phyloP scores from a whole-genome alignment of 2,113 vertebrate genomes.

The Sitta europaea region DNA sequence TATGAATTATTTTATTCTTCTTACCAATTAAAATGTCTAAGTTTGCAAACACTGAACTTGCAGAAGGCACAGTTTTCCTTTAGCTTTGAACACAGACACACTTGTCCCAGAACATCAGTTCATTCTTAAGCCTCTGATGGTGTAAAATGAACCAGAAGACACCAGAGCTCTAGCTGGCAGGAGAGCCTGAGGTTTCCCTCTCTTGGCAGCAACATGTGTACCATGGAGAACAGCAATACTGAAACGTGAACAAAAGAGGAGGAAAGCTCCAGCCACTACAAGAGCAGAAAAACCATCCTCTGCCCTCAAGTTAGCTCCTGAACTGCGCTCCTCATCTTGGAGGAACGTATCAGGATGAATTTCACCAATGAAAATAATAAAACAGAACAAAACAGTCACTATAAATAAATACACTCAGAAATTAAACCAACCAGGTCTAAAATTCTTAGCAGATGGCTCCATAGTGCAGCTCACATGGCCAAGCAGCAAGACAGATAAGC shows the following conservation, averaged over 20 bases:
- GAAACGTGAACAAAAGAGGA: not conserved
- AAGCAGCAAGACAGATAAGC: not conserved
- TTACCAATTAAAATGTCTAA: not conserved
- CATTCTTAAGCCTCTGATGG: not conserved
- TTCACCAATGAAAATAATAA: not conserved
- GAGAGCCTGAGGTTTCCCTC: not conserved
- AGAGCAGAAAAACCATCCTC: not conserved
- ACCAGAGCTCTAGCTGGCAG: not conserved
- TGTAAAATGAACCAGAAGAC: not conserved
- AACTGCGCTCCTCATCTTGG: not conserved
- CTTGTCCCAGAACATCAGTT: not conserved
- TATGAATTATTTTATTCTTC: not conserved
- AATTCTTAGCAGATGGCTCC: slow-evolving; percentile 31
- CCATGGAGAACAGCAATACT: not conserved
- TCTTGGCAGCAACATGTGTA: not conserved
- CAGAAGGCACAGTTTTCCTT: not conserved
- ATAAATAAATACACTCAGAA: not conserved
- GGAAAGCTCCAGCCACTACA: not conserved
- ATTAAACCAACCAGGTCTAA: not conserved
- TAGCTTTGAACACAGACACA: not conserved
- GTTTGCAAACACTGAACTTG: not conserved
- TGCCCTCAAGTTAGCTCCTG: not conserved
- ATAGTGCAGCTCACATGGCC: not conserved
- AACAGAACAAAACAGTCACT: not conserved
- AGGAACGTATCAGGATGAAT: not conserved